Evolutionary conservation across 2,888 invertebrate species (phyloP), one percentile per base, ranked within the genome.

Genomic region (Arge pagana): DNA sequence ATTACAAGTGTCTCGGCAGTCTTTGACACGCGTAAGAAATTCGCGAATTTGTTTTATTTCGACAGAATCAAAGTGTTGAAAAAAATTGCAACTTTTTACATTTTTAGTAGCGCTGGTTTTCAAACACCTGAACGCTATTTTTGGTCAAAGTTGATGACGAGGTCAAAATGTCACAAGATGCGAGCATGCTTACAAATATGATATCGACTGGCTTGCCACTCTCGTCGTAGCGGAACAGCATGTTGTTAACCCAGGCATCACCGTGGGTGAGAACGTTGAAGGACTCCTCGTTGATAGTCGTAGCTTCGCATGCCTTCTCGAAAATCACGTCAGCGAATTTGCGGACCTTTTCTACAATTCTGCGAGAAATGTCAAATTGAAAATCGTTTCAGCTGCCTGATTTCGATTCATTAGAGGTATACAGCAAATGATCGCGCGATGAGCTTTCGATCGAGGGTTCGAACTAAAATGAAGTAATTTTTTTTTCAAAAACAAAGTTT

Each of bases 191-290:
- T 56, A 75, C 75, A 42, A 71, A 70, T 41, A 73, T 71, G 6
- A 71, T 71, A 7, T 57, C 54, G n/a, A 57, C 49, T 1, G 65
- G 68, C 23, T 66, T 61, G 15, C 57, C 55, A 19, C 24, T 33
- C 3, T 64, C 51, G 49, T 73, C 59, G 53, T 74, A 74, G n/a
- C 62, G 61, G 60, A 74, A 75, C 6, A 75, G 39, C 72, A 74
- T 74, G 37, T 74, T 75, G 52, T 75, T 75, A 5, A 72, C 66
- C 74, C 74, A 75, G 26, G 58, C 64, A 35, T 75, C 74, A 2
- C 74, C 74, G 26, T 75, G 75, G 58, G 66, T 74, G 23, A 75
- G 62, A 0, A 73, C 74, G 30, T 65, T 67, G 53, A 74, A 73
- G 6, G 70, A 67, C 7, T 62, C 53, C 1, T 65, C 59, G 0